Base-by-base conservation (phyloP, 2,888 invertebrate genomes). In the Lycaena phlaeas region DNA sequence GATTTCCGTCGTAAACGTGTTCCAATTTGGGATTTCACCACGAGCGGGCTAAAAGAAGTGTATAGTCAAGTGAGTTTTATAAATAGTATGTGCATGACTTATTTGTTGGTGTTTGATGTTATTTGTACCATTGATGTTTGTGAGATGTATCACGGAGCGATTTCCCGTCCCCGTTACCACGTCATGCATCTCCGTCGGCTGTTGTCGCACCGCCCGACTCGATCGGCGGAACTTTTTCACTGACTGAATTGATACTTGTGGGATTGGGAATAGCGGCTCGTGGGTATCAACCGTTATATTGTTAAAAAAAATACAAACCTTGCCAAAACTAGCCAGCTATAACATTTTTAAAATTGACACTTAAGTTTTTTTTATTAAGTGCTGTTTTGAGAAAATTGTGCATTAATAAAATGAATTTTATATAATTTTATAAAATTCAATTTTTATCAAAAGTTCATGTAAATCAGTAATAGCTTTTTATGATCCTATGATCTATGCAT, bases 1-100 rank as follows among this genome's bases (percentile, higher is more conserved):
- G 52, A 66, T 77, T 79, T 81, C 79, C 68, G 68, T 79, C 68
- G 78, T 57, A 67, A 74, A 73, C 76, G 76, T 79, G 81, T 76
- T 73, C 70, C 75, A 71, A 68, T 70, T 79, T 74, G 59, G 78
- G 79, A 82, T 79, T 84, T 82, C 82, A 84, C 64, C 82, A 84
- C 82, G 82, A 84, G 78, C 77, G 82, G 84, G 79, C 74, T 84
- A 62, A 82, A 84, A 78, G 81, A 81, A 78, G 63, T 82, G 66
- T 84, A 84, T 72, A 70, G 84, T 66, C 81, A 75, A 76, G 82
- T 84, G 62, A 79, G 84, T 78, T 61, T 42, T 40, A 42, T 48
- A 22, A 12, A 22, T 34, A 34, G 7, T 34, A 15, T 10, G 30
- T 15, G 30, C 15, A 5, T n/a, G n/a, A 15, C 15, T 18, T 3